Base-by-base conservation (phyloP, 1,140 invertebrate species). In the Drosophila nigromelanica region DNA sequence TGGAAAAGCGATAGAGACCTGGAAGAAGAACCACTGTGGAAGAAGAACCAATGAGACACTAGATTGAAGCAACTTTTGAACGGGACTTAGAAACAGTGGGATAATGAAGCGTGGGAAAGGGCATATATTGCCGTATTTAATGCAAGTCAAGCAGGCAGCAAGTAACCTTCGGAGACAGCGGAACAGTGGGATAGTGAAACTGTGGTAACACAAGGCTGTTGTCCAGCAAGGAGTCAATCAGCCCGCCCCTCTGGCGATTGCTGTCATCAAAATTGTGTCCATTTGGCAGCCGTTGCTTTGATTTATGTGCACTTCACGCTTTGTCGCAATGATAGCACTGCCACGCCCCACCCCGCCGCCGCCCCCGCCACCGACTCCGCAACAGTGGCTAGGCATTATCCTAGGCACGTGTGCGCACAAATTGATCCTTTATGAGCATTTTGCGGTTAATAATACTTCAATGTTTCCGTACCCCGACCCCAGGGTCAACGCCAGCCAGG, bases 341-440 rank as follows among this genome's bases (percentile, higher is more conserved):
- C 61, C 50, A 45, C 35, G 21, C 37, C 35, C 18, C 30, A 35
- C 15, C 15, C 14, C 47, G 21, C 3, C 50, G 0, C 37, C 5
- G 27, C 1, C 10, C 5, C 18, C 24, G 12, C 10, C 18, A 39
- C 35, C 39, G 37, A 24, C 2, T 24, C 3, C 3, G 21, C 21
- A 15, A 18, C 18, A 61, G 35, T 52, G 56, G 42, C 39, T 10
- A 18, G 52, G 63, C 79, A 87, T 87, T 87, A 89, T 89, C 83
- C 76, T 61, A 33, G 83, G 54, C 83, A 89, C 83, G 83, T 89
- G 83, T 89, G 85, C 76, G 63, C 83, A 89, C 83, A 89, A 89
- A 89, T 89, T 89, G 83, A 89, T 89, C 80, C 83, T 89, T 89
- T 89, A 89, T 89, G 85, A 89, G 79, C 80, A 89, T 89, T 89